phyloP scores from a whole-genome alignment of 2,888 invertebrate genomes.

The Tiphia femorata region DNA sequence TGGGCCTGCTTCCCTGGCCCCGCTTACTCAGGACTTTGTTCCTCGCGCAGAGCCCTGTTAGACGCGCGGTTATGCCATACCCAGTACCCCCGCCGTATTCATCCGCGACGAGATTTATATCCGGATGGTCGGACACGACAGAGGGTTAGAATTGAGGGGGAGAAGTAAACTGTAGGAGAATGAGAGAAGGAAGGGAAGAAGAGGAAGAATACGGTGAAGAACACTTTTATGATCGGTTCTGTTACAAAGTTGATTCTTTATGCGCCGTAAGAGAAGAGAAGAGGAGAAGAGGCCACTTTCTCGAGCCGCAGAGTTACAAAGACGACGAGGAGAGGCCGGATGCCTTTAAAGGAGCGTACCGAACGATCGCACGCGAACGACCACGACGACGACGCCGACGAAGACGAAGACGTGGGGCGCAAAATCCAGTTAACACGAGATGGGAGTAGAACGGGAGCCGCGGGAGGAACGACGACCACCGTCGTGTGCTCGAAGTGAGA shows the following conservation, averaged over 20 bases:
- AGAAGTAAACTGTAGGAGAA: conserved; percentile 26
- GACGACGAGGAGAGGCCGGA: conserved; percentile 15
- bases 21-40: conserved; percentile 61
- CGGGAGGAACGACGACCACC: too few relatives aligned
- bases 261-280: too few relatives aligned
- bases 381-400: too few relatives aligned
- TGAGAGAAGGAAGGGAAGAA: conserved; percentile 3
- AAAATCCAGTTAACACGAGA: too few relatives aligned
- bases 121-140: conserved; percentile 41
- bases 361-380: too few relatives aligned
- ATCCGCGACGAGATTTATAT: conserved; percentile 62
- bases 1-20: too few relatives aligned
- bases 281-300: too few relatives aligned
- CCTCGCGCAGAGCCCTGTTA: conserved; percentile 46
- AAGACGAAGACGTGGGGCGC: too few relatives aligned
- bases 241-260: conserved; percentile 62
- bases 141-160: too few relatives aligned
- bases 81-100: conserved; percentile 53
- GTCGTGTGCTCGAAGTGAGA: not conserved
- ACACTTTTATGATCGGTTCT: conserved; percentile 63
- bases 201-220: conserved; percentile 27
- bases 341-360: conserved; percentile 27
- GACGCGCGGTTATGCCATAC: conserved; percentile 53
- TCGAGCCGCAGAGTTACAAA: conserved; percentile 28
- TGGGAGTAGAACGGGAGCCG: too few relatives aligned